Conservation (phyloP, 2,888 invertebrate genomes). For the Hydropsyche betteni region DNA sequence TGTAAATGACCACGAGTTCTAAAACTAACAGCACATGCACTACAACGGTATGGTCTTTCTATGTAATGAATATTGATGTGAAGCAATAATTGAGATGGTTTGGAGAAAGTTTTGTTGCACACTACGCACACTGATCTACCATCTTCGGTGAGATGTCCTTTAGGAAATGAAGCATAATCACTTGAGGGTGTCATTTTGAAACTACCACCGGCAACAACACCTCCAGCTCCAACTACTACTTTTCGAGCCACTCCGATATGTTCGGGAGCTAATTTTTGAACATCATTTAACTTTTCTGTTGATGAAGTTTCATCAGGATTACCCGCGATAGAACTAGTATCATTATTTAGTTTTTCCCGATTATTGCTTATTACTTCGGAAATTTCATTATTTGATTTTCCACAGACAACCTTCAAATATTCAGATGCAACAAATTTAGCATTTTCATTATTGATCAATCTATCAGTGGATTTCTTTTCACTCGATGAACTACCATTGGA, state of each 20-base stretch:
- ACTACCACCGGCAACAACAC: slow-evolving; percentile 70
- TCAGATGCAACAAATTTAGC: slow-evolving; percentile 74
- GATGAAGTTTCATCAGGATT: slow-evolving; percentile 58
- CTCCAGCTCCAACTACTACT: slow-evolving; percentile 72
- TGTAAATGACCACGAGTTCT: slow-evolving; percentile 90
- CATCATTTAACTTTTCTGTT: slow-evolving; percentile 58
- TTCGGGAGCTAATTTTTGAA: slow-evolving; percentile 59
- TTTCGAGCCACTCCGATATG: slow-evolving; percentile 66
- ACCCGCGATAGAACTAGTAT: slow-evolving; percentile 54
- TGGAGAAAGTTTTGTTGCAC: slow-evolving; percentile 91
- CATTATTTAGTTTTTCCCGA: slow-evolving; percentile 54
- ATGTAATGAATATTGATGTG: slow-evolving; percentile 97
- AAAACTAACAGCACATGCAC: slow-evolving; percentile 91
- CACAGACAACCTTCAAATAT: slow-evolving; percentile 70
- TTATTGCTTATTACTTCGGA: slow-evolving; percentile 54
- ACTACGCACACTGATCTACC: slow-evolving; percentile 83
- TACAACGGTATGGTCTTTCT: slow-evolving; percentile 91
- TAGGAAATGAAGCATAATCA: slow-evolving; percentile 62
- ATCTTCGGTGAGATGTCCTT: slow-evolving; percentile 72
- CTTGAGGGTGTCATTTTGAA: slow-evolving; percentile 68
- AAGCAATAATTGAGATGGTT: slow-evolving; percentile 87
- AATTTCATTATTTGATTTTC: slow-evolving; percentile 60
- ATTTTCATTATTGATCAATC: slow-evolving; percentile 56
- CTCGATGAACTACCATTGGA: slow-evolving; percentile 1
- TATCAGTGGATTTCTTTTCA: slow-evolving; percentile 42